These are phyloP conservation scores for Eupithecia vulgata DNA, from an alignment of 2,888 invertebrate genomes.

Conservation along the genomic window DNA sequence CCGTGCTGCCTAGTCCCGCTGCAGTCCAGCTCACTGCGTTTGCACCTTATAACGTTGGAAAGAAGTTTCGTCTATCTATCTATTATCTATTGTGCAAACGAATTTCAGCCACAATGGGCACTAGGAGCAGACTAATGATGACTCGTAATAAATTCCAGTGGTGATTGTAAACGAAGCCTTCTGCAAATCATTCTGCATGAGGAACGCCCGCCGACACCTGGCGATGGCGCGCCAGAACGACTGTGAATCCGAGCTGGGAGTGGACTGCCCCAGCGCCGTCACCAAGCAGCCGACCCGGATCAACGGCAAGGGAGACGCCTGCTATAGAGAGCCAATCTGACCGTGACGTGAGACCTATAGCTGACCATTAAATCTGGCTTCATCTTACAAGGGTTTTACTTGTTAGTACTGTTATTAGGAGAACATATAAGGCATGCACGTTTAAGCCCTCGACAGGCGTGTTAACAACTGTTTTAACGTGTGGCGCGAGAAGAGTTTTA, in stretches of 20 bases:
- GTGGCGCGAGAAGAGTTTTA: too few species aligned
- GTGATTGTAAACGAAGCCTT: constrained; percentile 69
- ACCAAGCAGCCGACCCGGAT: neutral
- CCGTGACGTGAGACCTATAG: neutral
- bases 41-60: too few species aligned
- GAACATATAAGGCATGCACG: too few species aligned
- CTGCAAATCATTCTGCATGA: constrained; percentile 65
- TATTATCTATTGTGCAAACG: neutral
- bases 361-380: neutral
- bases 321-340: neutral
- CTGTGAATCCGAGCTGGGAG: neutral
- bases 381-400: neutral
- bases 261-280: neutral
- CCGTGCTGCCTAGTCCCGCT: too few species aligned
- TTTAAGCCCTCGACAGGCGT: too few species aligned
- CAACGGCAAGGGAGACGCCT: constrained; percentile 12
- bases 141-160: constrained; percentile 58
- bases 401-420: too few species aligned
- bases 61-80: too few species aligned
- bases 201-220: constrained; percentile 50
- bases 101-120: neutral
- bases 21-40: too few species aligned
- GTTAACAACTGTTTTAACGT: too few species aligned
- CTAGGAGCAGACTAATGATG: neutral
- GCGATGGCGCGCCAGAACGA: neutral